A percentile compares a stretch with the other conserved stretches of the same genome.
phyloP scores from a whole-genome alignment of 2,797 vertebrate genomes.

The Cuniculus paca region DNA sequence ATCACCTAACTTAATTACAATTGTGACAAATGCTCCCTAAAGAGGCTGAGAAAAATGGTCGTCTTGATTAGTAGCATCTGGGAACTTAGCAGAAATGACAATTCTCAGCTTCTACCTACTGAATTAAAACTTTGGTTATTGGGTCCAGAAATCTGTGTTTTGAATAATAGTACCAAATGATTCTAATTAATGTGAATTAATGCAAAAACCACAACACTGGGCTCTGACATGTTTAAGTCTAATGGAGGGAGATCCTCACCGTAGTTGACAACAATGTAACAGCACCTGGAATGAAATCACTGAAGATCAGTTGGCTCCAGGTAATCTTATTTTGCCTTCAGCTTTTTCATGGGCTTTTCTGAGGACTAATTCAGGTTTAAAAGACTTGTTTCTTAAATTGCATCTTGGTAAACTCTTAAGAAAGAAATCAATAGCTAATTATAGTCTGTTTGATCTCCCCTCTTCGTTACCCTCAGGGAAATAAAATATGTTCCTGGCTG shows the following conservation, averaged over 20 bases:
- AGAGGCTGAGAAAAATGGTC: neutral
- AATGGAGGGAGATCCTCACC: neutral
- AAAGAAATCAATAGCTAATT: slow-evolving; percentile 80
- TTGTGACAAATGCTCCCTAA: neutral
- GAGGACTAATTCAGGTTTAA: slow-evolving; percentile 75
- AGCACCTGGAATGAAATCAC: neutral
- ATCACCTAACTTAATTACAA: neutral
- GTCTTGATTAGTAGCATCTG: neutral
- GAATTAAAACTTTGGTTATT: neutral
- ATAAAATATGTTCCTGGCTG: neutral
- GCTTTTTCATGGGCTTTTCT: slow-evolving; percentile 57
- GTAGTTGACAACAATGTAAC: neutral
- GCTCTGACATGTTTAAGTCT: neutral
- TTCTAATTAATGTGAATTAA: neutral
- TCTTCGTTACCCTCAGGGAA: slow-evolving; percentile 19
- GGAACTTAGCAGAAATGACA: neutral
- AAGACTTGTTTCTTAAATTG: slow-evolving; percentile 68
- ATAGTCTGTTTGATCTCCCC: slow-evolving; percentile 68
- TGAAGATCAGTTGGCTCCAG: slow-evolving; percentile 33
- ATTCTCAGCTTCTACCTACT: neutral
- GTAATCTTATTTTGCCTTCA: slow-evolving; percentile 25
- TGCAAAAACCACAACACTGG: neutral
- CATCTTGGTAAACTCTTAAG: slow-evolving; percentile 72
- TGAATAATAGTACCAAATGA: neutral
- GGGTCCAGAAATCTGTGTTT: neutral